Evolutionary conservation across 1,140 invertebrate genomes (phyloP), one percentile per base, ranked within the genome.

Genomic region (Varroa destructor): DNA sequence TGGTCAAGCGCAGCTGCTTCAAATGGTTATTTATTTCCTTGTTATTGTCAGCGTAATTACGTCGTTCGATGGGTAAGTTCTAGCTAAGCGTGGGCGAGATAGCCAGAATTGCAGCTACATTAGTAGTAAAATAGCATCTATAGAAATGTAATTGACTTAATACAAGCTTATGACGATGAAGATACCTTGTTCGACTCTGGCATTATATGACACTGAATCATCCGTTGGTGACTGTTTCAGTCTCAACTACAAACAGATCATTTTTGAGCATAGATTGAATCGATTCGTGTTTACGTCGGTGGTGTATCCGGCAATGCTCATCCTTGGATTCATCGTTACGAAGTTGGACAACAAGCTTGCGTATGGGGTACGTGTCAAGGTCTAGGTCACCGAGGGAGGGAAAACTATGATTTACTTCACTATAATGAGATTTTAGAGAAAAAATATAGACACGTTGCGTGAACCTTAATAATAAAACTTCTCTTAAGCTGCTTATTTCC

Each of bases 41-140:
- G 61, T 67, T 2, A 67, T 67, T 43, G 61, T 67, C 12, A 67
- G 61, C 61, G 61, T 67, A 1, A 67, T 67, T 37, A 67, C 61
- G 12, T 67, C 61, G 40, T 67, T 67, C 46, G 61, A 67, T 14
- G 61, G 61, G 61, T 67, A 37, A 67, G 61, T 5, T 67, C 37
- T 40, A 40, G 14, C 2, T 12, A 8, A 2, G 14, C 37, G 3
- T 40, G 12, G 61, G 3, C 40, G 46, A 8, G 46, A 51, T 51
- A 8, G 8, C 46, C 25, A 25, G 25, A 25, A 25, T 25, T 25
- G 25, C 25, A 25, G 25, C 25, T 25, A 25, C 25, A 25, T 25
- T 25, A 25, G 25, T 25, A 25, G 25, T 25, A 25, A 25, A 25
- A 25, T 25, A 25, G 25, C 25, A 25, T 25, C 25, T 25, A 25